Evolutionary conservation across 2,797 vertebrate genomes (phyloP), one percentile per base, ranked within the genome.

Genomic region (Onychomys torridus): DNA sequence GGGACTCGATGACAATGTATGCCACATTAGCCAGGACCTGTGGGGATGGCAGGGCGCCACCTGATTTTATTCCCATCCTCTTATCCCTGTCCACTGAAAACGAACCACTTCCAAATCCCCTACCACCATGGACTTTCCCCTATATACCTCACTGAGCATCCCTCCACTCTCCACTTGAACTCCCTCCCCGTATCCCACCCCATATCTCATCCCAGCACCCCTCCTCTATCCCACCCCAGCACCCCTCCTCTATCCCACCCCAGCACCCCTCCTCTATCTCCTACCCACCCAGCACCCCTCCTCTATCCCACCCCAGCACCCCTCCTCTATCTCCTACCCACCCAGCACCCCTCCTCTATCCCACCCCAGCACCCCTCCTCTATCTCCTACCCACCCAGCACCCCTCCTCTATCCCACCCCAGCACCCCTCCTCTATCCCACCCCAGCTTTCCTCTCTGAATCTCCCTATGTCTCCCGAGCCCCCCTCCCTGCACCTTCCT

Each of bases 1-100:
- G 98, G 5, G 99, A 99, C 97, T 99, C 99, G 0, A 99, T 98
- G 97, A 99, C 99, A 61, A 99, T 99, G 97, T 98, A 99, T 23
- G 99, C 99, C 10, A 99, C 98, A 0, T 99, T 99, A 71, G 99
- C 99, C 96, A 98, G 96, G 55, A 97, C 98, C 98, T 98, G 93
- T 10, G n/a, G 63, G 13, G 0, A 6, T 4, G 57, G 83, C 0
- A 0, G 27, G 61, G 21, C 0, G 6, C 23, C 21, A 19, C 63
- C 43, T 1, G n/a, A 1, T 2, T 5, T 1, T 25, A 37, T 27
- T 10, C 43, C 29, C 59, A 46, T 43, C 59, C 59, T 61, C 27
- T 40, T 43, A 43, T 13, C 21, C 71, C 40, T 9, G 57, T 59
- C 12, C 55, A 34, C 55, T 12, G 3, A 73, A 61, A 43, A 40